phyloP scores from a whole-genome alignment of 2,113 vertebrate species.

The Varanus salvator region DNA sequence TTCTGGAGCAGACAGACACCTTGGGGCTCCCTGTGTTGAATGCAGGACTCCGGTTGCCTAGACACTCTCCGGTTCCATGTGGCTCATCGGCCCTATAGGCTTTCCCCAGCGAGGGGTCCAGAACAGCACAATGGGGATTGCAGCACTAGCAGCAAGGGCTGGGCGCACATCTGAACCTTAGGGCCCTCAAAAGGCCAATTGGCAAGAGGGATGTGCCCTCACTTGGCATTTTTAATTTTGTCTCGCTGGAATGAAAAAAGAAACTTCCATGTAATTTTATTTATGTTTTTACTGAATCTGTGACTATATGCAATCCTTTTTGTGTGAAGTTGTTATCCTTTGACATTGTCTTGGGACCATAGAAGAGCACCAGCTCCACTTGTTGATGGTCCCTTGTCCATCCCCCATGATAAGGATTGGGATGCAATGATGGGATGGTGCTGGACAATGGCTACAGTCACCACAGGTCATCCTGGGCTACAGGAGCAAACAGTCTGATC shows the following conservation, averaged over 20 bases:
- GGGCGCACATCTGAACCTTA: neutral
- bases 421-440: neutral
- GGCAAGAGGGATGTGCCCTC: neutral
- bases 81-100: too few species aligned
- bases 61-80: too few species aligned
- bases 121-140: too few species aligned
- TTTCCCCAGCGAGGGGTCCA: too few species aligned
- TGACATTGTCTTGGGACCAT: neutral
- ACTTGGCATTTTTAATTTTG: neutral
- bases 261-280: neutral
- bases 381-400: neutral
- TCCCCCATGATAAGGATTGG: neutral
- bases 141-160: too few species aligned
- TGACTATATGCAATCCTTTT: neutral
- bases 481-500: too few species aligned
- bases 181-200: neutral
- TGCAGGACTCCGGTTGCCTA: neutral
- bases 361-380: neutral
- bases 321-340: neutral
- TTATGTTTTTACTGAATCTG: neutral
- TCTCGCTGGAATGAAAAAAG: neutral
- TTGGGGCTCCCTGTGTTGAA: neutral
- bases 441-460: neutral
- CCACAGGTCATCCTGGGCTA: neutral
- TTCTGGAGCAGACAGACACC: neutral